These are phyloP conservation scores for Onychomys leucogaster DNA, from an alignment of 2,797 vertebrate genomes.

Conservation along the genomic window DNA sequence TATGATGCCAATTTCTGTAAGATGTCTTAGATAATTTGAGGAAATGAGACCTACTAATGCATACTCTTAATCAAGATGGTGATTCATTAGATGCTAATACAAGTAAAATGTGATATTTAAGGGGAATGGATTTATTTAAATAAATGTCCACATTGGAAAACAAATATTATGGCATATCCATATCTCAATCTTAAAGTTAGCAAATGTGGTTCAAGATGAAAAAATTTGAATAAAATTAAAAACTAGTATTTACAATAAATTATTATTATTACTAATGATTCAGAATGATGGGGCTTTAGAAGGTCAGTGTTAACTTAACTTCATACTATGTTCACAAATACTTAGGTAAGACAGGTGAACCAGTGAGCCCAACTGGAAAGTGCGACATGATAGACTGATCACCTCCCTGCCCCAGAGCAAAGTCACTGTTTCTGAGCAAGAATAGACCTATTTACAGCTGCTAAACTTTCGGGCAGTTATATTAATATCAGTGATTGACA, in stretches of 20 bases:
- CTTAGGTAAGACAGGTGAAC: slow-evolving; percentile 71
- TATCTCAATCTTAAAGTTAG: slow-evolving; percentile 35
- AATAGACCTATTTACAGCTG: slow-evolving; percentile 72
- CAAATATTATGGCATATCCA: slow-evolving; percentile 21
- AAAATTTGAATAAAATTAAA: slow-evolving; percentile 25
- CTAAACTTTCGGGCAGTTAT: slow-evolving; percentile 69
- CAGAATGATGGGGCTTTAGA: slow-evolving; percentile 69
- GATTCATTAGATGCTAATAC: slow-evolving; percentile 31
- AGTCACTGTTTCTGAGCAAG: slow-evolving; percentile 73
- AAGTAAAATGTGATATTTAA: slow-evolving; percentile 26
- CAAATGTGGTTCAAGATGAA: background rate
- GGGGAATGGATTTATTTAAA: slow-evolving; percentile 38
- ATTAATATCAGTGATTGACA: slow-evolving; percentile 66
- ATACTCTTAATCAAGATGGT: slow-evolving; percentile 44
- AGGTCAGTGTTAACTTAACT: slow-evolving; percentile 76
- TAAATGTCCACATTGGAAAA: slow-evolving; percentile 14
- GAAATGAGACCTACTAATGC: background rate
- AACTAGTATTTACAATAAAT: slow-evolving; percentile 64
- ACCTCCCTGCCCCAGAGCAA: slow-evolving; percentile 68
- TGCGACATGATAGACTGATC: slow-evolving; percentile 61
- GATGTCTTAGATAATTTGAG: slow-evolving; percentile 27
- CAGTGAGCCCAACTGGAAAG: slow-evolving; percentile 22
- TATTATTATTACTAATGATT: background rate
- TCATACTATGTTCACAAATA: slow-evolving; percentile 75
- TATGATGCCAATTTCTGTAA: slow-evolving; percentile 9